Conservation (phyloP, 1,140 invertebrate species). For the Delia radicum region DNA sequence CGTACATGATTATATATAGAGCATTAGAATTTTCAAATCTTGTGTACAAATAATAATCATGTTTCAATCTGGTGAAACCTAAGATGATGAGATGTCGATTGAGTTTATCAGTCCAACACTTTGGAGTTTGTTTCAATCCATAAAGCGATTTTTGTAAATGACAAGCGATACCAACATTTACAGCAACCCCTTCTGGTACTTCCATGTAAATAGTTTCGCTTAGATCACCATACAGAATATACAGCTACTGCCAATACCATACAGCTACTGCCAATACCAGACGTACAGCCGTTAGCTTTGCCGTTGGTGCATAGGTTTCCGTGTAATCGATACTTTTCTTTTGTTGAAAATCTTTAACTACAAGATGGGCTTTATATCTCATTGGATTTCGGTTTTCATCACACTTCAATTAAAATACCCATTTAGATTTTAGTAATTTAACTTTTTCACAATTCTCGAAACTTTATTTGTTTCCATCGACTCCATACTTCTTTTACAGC, state of each 20-base stretch:
- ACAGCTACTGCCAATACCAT: background rate
- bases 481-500: background rate
- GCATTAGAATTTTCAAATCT: background rate
- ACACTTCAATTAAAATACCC: background rate
- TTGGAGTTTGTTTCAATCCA: slow-evolving; percentile 4
- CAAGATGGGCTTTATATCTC: slow-evolving; percentile 53
- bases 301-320: slow-evolving; percentile 51
- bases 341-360: slow-evolving; percentile 49
- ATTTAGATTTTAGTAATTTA: background rate
- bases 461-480: background rate
- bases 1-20: background rate
- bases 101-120: background rate
- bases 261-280: background rate
- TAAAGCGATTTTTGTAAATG: background rate
- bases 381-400: background rate
- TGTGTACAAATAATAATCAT: background rate
- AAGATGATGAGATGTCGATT: background rate
- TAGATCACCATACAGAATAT: background rate
- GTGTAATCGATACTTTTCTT: slow-evolving; percentile 47
- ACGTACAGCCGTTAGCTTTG: slow-evolving; percentile 33
- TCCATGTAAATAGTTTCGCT: background rate
- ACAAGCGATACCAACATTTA: background rate
- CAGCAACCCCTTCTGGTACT: background rate
- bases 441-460: background rate
- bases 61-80: background rate